Conservation (phyloP, 2,113 vertebrate genomes). For the Psittacara wagleri region DNA sequence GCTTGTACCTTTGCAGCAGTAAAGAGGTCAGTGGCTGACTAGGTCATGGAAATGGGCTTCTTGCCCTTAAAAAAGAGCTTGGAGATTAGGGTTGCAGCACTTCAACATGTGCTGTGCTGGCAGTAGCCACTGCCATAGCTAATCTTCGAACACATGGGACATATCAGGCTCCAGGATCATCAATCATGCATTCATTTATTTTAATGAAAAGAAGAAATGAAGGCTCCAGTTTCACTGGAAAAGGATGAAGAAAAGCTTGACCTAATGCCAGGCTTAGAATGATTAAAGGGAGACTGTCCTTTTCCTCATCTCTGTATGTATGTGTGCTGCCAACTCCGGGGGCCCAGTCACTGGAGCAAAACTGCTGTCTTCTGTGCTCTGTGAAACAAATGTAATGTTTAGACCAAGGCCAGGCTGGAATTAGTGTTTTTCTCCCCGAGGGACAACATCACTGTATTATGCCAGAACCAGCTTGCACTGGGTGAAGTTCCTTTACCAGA, state of each 20-base stretch:
- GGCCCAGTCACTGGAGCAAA: not conserved
- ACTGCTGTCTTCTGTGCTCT: not conserved
- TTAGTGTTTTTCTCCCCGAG: not conserved
- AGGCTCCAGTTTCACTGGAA: conserved; percentile 4
- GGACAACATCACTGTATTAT: not conserved
- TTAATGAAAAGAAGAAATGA: not conserved
- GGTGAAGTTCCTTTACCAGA: not conserved
- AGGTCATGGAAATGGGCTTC: not conserved
- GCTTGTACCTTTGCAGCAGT: not conserved
- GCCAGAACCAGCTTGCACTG: not conserved
- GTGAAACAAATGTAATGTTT: not conserved
- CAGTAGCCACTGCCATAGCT: not conserved
- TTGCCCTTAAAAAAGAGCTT: not conserved
- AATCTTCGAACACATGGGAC: conserved; percentile 32
- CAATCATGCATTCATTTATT: conserved; percentile 11
- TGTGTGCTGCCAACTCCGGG: not conserved
- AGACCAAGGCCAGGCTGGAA: not conserved
- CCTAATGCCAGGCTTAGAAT: not conserved
- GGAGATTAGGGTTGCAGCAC: not conserved
- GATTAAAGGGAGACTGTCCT: not conserved
- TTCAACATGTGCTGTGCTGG: conserved; percentile 20
- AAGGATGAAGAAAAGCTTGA: conserved; percentile 17
- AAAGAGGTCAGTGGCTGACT: not conserved
- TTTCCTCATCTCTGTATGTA: not conserved
- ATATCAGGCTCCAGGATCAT: conserved; percentile 1